Evolutionary conservation across 2,888 invertebrate genomes (phyloP), one percentile per base, ranked within the genome.

Genomic region (Tiphia femorata): DNA sequence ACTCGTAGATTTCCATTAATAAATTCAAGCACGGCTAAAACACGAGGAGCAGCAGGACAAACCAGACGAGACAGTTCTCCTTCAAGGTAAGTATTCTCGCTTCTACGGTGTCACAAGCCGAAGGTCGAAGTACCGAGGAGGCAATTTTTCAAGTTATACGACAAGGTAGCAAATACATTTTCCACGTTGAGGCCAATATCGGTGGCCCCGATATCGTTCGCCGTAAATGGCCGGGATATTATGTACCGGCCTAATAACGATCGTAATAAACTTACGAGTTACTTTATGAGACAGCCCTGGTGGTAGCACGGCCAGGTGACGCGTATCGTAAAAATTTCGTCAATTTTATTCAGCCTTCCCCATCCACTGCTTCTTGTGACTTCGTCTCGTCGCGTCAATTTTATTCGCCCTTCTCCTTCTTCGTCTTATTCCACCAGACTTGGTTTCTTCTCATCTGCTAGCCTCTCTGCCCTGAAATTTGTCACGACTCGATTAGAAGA

Each of bases 201-300:
- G 55, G 46, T n/a, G n/a, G n/a, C 23, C 25, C 27, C 69, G 61
- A 68, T 67, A 62, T 58, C 65, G 67, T 23, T n/a, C 47, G 47
- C 62, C 49, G 51, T 62, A 69, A 69, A 67, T 69, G 69, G 49
- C 54, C 47, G 37, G 23, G 38, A 48, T 56, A 69, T 65, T 61
- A 58, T 69, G 62, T 65, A 68, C 61, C 69, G 65, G 65, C 52
- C 67, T 69, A 67, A 68, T 69, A 67, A 69, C 67, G 58, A 64
- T 61, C 67, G 69, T 64, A 67, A 64, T 69, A 67, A 67, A 67
- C 58, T 68, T 68, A 69, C 57, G 65, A 69, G 67, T 47, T 58
- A 67, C 65, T 69, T 67, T 69, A 69, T 61, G 61, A 60, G 48
- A 43, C 44, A 53, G 53, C 43, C 54, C 54, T 37, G n/a, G n/a